Evolutionary conservation across 2,888 invertebrate species (phyloP), one percentile per base, ranked within the genome.

Genomic region (Furcula furcula): DNA sequence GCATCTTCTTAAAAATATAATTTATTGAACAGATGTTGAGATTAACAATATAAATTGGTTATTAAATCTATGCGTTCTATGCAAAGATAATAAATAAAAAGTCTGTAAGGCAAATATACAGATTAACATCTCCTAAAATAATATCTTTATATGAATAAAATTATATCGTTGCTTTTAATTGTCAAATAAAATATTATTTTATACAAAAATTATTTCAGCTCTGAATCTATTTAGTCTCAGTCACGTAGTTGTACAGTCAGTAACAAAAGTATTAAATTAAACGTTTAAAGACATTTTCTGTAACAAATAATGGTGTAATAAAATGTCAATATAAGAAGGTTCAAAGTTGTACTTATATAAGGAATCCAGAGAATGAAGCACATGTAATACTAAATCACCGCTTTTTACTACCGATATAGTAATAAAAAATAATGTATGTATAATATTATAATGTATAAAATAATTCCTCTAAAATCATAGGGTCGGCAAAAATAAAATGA

Each of bases 81-180:
- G 16, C 43, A 37, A 36, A 47, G 11, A 28, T 47, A 46, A 53
- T 46, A 58, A 67, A 60, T 63, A 63, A 60, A 65, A 57, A 52
- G 40, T 52, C 43, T 49, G 42, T 46, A 44, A 64, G 63, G 68
- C 62, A 62, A 53, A 62, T 52, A 44, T 51, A 44, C 29, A 61
- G 75, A 81, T 79, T 61, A 74, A 64, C 64, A 81, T 79, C 75
- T 58, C 60, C 56, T 53, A 72, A 76, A 78, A 76, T 81, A 77
- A 88, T 83, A 87, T 81, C 86, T 87, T 76, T 77, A 86, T 86
- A 71, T 50, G 69, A 74, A 72, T 77, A 73, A 71, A 84, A 86
- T 85, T 78, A 83, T 71, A 77, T 77, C 68, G 82, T 85, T 65
- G 50, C 55, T 64, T 75, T 77, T 79, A 84, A 84, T 81, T 76